Base-by-base conservation (phyloP, 2,888 invertebrate genomes). In the Hydraecia micacea region DNA sequence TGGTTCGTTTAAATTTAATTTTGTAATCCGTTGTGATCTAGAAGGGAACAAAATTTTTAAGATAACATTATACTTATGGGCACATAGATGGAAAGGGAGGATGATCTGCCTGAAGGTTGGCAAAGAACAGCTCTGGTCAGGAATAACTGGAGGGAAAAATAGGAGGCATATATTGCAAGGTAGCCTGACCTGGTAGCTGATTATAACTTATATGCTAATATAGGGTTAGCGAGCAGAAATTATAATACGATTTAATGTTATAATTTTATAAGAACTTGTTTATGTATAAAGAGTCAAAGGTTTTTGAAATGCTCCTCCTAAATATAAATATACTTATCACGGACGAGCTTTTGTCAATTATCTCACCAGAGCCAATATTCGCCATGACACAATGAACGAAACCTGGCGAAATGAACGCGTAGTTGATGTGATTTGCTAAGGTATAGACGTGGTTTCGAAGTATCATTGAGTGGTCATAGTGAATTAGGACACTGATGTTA, bases 1-100 rank as follows among this genome's bases (percentile, higher is more conserved):
- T 79, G 75, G 71, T 80, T 83, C 81, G 67, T 84, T 82, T 82
- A 84, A 87, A 86, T 88, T 88, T 87, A 79, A 83, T 83, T 87
- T 83, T 82, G 63, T 69, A 80, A 80, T 77, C 72, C 63, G 7
- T 62, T 55, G 49, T 78, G 62, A 67, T 73, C 55, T 71, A 32
- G 42, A 65, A 25, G 18, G 18, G 58, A 58, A 18, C 2, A 46
- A 46, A 9, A 7, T 39, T 79, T 81, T 67, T 46, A 46, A 58
- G 49, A 60, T 70, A n/a, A 55, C 25, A 55, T n/a, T 55, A 55
- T 55, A 55, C 25, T 55, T 55, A 55, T n/a, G 55, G 55, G 21
- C 9, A 25, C 49, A 21, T 1, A 55, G 55, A 55, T 28, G 28
- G 28, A 60, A 60, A 15, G 2, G 65, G 25, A 65, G 13, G 13